Percentiles rank a stretch among this genome's conserved stretches.
Conservation (phyloP, 2,113 vertebrate genomes). For the Pseudopodoces humilis region DNA sequence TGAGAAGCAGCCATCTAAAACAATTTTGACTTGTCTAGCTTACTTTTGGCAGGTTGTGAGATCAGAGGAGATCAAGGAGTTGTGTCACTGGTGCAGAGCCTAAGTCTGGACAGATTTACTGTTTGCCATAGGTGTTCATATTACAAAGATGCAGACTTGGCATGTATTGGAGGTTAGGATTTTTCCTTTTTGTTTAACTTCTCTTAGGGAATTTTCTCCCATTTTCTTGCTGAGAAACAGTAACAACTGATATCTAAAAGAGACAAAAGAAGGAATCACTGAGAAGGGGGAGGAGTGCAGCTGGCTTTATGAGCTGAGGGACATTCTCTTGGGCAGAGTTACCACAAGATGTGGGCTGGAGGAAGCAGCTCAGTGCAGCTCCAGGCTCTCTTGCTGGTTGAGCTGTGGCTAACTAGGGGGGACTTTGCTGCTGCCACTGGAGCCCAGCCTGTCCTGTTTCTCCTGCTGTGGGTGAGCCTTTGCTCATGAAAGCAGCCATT, state of each 20-base stretch:
- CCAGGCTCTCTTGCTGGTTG: fast-evolving
- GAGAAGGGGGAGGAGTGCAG: background rate
- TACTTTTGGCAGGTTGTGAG: background rate
- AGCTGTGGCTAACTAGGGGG: background rate
- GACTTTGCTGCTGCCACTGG: background rate
- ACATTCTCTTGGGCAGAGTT: background rate
- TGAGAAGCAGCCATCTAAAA: background rate
- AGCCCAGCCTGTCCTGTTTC: background rate
- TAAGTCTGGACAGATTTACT: background rate
- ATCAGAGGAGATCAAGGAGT: background rate
- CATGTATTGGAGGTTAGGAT: background rate
- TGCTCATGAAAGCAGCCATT: background rate
- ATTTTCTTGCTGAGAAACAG: background rate
- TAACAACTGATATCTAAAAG: fast-evolving
- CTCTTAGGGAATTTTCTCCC: background rate
- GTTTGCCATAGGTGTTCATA: background rate
- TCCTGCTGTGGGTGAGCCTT: background rate
- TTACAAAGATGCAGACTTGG: background rate
- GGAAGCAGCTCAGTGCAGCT: fast-evolving
- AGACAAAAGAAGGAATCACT: background rate
- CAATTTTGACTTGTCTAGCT: background rate
- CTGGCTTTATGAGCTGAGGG: background rate
- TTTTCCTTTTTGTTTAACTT: background rate
- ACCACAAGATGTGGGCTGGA: fast-evolving
- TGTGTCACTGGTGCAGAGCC: background rate